Evolutionary conservation across 2,888 invertebrate species (phyloP).

Genomic region (Lumbricus terrestris): DNA sequence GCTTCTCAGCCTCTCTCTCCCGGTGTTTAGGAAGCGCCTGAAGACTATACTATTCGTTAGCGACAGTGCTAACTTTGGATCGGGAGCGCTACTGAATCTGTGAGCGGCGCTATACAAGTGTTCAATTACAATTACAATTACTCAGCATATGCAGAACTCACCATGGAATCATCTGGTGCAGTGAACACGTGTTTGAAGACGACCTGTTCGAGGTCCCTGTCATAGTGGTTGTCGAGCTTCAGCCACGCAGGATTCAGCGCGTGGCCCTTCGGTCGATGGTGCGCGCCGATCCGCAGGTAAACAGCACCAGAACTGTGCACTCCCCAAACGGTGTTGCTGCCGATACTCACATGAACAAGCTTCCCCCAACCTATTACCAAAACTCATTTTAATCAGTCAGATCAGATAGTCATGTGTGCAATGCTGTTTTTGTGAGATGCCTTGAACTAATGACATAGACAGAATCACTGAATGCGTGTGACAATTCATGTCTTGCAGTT

Average conservation of each 20-base stretch:
- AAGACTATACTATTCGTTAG: too few species aligned
- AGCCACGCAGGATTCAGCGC: neutral
- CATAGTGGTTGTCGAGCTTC: conserved; percentile 7
- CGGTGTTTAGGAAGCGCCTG: too few species aligned
- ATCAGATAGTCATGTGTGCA: neutral
- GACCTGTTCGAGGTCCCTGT: neutral
- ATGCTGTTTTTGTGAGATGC: neutral
- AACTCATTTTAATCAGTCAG: neutral
- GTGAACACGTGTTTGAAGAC: conserved; percentile 4
- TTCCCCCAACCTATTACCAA: neutral
- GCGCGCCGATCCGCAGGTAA: conserved; percentile 11
- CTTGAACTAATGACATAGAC: too few species aligned
- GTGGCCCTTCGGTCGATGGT: conserved; percentile 7
- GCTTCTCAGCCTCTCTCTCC: too few species aligned
- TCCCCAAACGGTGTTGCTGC: conserved; percentile 8
- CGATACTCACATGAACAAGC: conserved; percentile 10
- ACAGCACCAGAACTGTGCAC: conserved; percentile 6
- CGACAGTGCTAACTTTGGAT: too few species aligned
- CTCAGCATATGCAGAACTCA: neutral
- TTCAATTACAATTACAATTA: too few species aligned
- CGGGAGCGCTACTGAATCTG: too few species aligned
- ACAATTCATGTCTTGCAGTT: too few species aligned
- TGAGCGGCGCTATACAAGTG: too few species aligned
- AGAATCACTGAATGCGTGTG: too few species aligned
- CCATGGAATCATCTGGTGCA: conserved; percentile 4